A percentile compares a stretch with the other conserved stretches of the same genome.
Evolutionary conservation across 2,113 vertebrate species (phyloP).

Genomic region (Tyto alba): DNA sequence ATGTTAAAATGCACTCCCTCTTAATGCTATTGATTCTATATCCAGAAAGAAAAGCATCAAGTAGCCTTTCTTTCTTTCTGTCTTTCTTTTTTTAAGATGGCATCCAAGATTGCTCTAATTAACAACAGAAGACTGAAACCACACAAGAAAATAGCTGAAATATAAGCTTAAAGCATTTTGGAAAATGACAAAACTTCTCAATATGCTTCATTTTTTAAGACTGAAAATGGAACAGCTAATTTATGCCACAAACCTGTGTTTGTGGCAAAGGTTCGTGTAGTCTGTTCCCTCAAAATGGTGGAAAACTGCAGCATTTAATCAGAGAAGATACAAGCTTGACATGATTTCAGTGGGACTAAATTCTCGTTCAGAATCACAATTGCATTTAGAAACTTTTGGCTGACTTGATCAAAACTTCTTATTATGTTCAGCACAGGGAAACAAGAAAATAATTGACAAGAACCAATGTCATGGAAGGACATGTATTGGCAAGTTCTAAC

Average conservation of each 20-base stretch:
- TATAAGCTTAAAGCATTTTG: not conserved
- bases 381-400: not conserved
- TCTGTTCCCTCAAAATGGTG: not conserved
- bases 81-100: not conserved
- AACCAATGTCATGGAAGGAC: not conserved
- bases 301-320: not conserved
- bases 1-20: not conserved
- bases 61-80: not conserved
- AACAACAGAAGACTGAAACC: constrained; percentile 7
- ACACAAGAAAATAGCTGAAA: not conserved
- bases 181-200: not conserved
- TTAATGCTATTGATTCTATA: not conserved
- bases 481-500: not conserved
- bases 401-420: not conserved
- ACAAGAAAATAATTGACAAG: not conserved
- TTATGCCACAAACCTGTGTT: not conserved
- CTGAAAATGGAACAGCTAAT: not conserved
- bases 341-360: not conserved
- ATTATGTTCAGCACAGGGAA: not conserved
- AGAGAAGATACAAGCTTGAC: not conserved
- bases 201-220: not conserved
- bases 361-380: not conserved
- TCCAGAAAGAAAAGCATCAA: not conserved
- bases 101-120: not conserved
- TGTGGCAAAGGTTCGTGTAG: not conserved